These are phyloP conservation scores for Borostomias antarcticus DNA, from an alignment of 2,797 vertebrate species.

Conservation along the genomic window DNA sequence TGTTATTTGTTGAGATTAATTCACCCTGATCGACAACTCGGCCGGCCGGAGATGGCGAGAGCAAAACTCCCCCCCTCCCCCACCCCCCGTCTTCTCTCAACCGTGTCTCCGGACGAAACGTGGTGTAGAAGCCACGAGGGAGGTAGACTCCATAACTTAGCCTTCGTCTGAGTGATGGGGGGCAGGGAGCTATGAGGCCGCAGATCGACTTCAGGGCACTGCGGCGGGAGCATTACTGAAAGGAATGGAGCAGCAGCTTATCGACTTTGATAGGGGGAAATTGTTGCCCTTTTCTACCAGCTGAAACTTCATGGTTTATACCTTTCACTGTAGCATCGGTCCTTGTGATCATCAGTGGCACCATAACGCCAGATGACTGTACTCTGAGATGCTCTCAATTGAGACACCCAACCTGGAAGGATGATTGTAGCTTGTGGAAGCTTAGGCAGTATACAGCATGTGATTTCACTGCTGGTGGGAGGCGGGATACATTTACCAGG, in stretches of 20 bases:
- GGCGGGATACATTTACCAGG: conserved; percentile 67
- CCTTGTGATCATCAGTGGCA: not conserved
- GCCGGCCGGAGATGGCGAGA: conserved; percentile 47
- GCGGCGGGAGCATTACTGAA: not conserved
- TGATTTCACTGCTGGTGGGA: conserved; percentile 61
- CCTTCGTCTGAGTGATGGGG: conserved; percentile 41
- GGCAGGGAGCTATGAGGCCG: conserved; percentile 37
- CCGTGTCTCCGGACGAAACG: conserved; percentile 65
- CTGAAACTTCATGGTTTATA: no score
- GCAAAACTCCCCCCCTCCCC: conserved; percentile 58
- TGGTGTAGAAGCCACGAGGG: conserved; percentile 47
- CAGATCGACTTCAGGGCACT: conserved; percentile 31
- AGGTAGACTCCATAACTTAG: conserved; percentile 32
- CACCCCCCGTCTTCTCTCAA: no score
- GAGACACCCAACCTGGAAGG: conserved; percentile 15
- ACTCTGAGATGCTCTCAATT: not conserved
- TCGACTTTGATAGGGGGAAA: not conserved
- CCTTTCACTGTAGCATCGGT: not conserved
- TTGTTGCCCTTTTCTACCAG: not conserved
- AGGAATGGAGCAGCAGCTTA: no score
- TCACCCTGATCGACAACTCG: conserved; percentile 58
- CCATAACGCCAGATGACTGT: not conserved
- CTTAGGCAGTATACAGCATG: conserved; percentile 64
- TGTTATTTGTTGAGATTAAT: conserved; percentile 73
- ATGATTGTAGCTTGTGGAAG: conserved; percentile 69